phyloP scores from a whole-genome alignment of 2,888 invertebrate species.

The Phrixothrix hirtus region DNA sequence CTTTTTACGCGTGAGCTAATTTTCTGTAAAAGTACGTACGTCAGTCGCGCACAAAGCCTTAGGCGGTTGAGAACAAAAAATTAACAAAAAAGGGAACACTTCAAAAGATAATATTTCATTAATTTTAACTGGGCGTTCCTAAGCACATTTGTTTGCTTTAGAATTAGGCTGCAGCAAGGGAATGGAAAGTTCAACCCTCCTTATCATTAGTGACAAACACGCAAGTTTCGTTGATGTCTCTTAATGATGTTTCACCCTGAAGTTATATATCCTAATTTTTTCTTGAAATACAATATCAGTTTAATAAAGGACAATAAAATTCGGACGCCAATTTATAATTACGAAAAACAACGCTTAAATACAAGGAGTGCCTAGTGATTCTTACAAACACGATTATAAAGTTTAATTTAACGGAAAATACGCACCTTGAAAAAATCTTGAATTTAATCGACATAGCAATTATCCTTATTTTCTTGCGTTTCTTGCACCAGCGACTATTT shows the following conservation, averaged over 20 bases:
- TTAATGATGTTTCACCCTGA: conserved; percentile 9
- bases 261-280: neutral
- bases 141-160: conserved; percentile 17
- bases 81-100: conserved; percentile 8
- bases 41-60: conserved; percentile 11
- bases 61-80: neutral
- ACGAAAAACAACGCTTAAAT: neutral
- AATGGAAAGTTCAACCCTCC: conserved; percentile 16
- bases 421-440: conserved; percentile 10
- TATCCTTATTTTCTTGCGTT: conserved; percentile 15
- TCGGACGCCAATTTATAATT: neutral
- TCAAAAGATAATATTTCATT: conserved; percentile 17
- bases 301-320: neutral
- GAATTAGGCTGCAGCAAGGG: conserved; percentile 4
- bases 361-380: neutral
- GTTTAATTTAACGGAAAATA: conserved; percentile 14
- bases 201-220: conserved; percentile 15
- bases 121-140: conserved; percentile 15
- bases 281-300: neutral
- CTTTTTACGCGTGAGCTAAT: conserved; percentile 21
- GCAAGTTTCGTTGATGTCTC: conserved; percentile 10
- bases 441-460: conserved; percentile 15
- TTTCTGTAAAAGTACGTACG: conserved; percentile 6
- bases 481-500: conserved; percentile 10
- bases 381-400: neutral